Evolutionary conservation across 2,888 invertebrate species (phyloP).

Genomic region (Linnaemya tessellans): DNA sequence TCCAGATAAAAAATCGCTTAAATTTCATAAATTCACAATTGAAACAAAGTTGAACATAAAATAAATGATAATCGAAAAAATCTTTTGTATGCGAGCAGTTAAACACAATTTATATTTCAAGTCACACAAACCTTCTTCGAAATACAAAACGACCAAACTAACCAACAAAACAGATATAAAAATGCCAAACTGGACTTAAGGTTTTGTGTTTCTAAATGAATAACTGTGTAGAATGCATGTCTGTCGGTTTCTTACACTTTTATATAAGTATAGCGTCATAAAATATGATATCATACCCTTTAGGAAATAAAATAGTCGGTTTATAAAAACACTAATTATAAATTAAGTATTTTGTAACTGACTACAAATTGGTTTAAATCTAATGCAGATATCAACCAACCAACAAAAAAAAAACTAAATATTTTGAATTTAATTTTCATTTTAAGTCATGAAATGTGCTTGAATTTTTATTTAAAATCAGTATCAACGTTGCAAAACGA

Average conservation of each 20-base stretch:
- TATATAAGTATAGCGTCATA: slow-evolving; percentile 41
- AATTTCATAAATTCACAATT: slow-evolving; percentile 45
- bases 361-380: no score
- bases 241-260: slow-evolving; percentile 18
- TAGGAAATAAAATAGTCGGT: no score
- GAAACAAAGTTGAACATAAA: slow-evolving; percentile 25
- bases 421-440: no score
- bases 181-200: slow-evolving; percentile 57
- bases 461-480: no score
- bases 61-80: slow-evolving; percentile 31
- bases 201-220: slow-evolving; percentile 18
- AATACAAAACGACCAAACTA: slow-evolving; percentile 34
- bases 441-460: no score
- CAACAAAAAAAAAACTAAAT: no score
- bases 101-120: slow-evolving; percentile 80
- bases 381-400: no score
- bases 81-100: slow-evolving; percentile 13
- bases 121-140: slow-evolving; percentile 77
- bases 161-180: not conserved
- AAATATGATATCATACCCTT: slow-evolving; percentile 64
- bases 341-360: no score
- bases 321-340: no score
- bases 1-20: slow-evolving; percentile 38
- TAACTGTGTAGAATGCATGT: slow-evolving; percentile 7
- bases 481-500: no score